phyloP scores from a whole-genome alignment of 1,140 invertebrate genomes.

The Bombus difficillimus region DNA sequence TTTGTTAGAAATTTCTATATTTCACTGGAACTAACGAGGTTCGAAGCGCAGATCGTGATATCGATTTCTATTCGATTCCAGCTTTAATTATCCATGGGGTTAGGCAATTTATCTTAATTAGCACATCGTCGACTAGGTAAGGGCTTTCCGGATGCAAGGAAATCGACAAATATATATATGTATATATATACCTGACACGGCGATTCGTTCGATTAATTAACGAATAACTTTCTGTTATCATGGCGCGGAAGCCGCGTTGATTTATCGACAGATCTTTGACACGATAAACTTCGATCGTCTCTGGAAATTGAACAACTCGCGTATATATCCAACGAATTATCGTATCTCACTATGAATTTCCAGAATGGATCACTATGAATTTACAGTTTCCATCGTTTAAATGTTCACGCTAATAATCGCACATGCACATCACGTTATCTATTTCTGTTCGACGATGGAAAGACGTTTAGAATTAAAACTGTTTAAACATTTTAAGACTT shows the following conservation, averaged over 20 bases:
- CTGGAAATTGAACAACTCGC: background rate
- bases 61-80: background rate
- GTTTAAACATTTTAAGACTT: no score
- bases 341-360: background rate
- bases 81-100: constrained; percentile 38
- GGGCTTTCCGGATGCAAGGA: constrained; percentile 38
- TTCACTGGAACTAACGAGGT: background rate
- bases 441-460: no score
- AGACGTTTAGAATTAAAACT: no score
- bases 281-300: constrained; percentile 2
- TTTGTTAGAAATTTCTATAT: no score
- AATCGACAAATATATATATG: constrained; percentile 58
- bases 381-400: no score
- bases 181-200: constrained; percentile 38
- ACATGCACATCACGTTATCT: no score
- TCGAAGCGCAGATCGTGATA: background rate
- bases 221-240: constrained; percentile 45
- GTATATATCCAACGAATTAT: background rate
- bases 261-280: constrained; percentile 21
- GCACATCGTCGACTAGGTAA: constrained; percentile 39
- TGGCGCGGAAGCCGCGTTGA: background rate
- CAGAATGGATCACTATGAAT: background rate
- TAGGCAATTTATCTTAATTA: constrained; percentile 66
- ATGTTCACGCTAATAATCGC: no score
- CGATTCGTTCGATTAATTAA: constrained; percentile 45